Evolutionary conservation across 1,140 invertebrate species (phyloP), one percentile per base, ranked within the genome.

Genomic region (Drosophila obscura): DNA sequence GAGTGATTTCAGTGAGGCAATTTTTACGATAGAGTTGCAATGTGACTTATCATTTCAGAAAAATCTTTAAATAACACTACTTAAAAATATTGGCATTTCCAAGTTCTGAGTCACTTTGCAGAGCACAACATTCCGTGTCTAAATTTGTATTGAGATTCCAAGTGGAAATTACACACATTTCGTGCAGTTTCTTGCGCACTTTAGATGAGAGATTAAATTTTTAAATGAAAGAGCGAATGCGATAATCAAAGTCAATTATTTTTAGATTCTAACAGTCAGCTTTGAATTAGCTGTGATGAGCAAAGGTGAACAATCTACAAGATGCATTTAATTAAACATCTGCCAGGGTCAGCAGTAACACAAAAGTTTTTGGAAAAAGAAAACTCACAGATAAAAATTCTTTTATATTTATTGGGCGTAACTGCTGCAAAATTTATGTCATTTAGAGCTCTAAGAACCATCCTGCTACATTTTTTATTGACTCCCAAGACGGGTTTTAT

Each of bases 101-200:
- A 24, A 31, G 26, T 35, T 46, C 61, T 46, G 55, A 64, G 13
- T 62, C 39, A 62, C 9, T 5, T 15, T 15, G 6, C 15, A 43
- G 51, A 11, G 41, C 9, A 31, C 51, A 9, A 24, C 39, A 4
- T 28, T 9, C 26, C 41, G 43, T 59, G 43, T 24, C 26, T 59
- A 59, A 64, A 60, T 64, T 46, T 59, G 16, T 46, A 59, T 35
- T 9, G 35, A 46, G 51, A 45, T 63, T 63, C 9, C 52, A 58
- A 19, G 61, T 58, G 35, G 13, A 57, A 63, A 24, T 57, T 45
- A 45, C 16, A 45, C 9, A 16, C 15, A 55, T 15, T 19, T 39
- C 31, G 24, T 52, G 26, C 11, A 62, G 24, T 63, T 58, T 35
- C 2, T 24, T 46, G 28, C 19, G 59, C 41, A 58, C 15, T 63